Base-by-base conservation (phyloP, 2,113 vertebrate species). In the Anas platyrhynchos region DNA sequence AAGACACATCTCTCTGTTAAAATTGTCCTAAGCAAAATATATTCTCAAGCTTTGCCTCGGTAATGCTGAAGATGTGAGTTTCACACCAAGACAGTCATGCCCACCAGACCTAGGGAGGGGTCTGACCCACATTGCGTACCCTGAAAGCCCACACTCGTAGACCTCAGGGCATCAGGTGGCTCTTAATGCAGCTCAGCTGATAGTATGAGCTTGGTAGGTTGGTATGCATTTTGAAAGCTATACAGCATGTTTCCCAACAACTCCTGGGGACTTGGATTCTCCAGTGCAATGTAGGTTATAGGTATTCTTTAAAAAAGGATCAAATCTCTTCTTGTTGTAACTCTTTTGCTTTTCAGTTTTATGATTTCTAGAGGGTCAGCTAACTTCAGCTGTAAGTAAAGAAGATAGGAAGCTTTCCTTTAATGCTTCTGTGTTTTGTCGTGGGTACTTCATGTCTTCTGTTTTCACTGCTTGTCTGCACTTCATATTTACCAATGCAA, bases 381-480 rank as follows among this genome's bases (percentile, higher is more conserved):
- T 84, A 59, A 65, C 61, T 84, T 71, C 34, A 68, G 15, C 41
- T 89, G 44, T 29, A 43, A 65, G n/a, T 80, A 71, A 78, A 75
- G 69, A 72, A 82, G 38, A 50, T 43, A 86, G 68, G 67, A 89
- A 65, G 16, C 72, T 66, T 88, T 74, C 44, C 86, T 88, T 61
- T 78, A 80, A n/a, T 71, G 82, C 68, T 89, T 87, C 82, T 95
- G 16, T 85, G 38, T 76, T 89, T 97, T 68, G 29, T 96, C 67
- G 38, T 67, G 43, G 59, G 21, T 93, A 46, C 81, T 96, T 94
- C 80, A 81, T 34, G 1, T 91, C 92, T 92, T 91, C 88, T 23
- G 7, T 92, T 95, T 96, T 79, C 78, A 56, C 38, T 77, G 55
- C 46, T 88, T 80, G 76, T 88, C 50, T 93, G 46, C 18, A 32